Conservation (phyloP, 1,140 invertebrate genomes). For the Popillia japonica region DNA sequence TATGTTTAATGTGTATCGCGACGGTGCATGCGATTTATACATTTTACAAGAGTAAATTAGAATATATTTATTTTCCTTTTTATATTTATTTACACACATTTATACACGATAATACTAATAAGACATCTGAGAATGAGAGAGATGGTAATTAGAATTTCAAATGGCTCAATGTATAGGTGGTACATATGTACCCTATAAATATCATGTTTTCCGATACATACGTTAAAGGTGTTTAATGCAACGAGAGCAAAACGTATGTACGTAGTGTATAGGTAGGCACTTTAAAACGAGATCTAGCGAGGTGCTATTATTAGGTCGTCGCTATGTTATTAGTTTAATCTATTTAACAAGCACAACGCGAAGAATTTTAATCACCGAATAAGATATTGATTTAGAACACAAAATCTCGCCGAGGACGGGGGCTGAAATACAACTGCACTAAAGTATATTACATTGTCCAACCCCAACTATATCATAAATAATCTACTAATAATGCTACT, state of each 20-base stretch:
- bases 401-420: too few relatives aligned
- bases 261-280: too few relatives aligned
- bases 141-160: conserved; percentile 16
- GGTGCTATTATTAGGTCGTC: too few relatives aligned
- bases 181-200: too few relatives aligned
- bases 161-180: background rate
- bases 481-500: conserved; percentile 8
- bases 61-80: background rate
- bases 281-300: too few relatives aligned
- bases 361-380: too few relatives aligned
- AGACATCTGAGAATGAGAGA: background rate
- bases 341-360: too few relatives aligned
- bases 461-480: conserved; percentile 22
- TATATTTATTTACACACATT: too few relatives aligned
- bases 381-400: too few relatives aligned
- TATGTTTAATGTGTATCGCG: background rate
- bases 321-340: too few relatives aligned
- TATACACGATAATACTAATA: background rate
- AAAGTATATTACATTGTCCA: background rate
- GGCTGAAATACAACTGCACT: background rate
- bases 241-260: too few relatives aligned
- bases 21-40: conserved; percentile 6
- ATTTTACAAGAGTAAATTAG: background rate
- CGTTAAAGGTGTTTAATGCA: too few relatives aligned
- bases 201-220: background rate